Percentiles rank a stretch among this genome's conserved stretches.
Conservation (phyloP, 2,888 invertebrate genomes). For the Limnephilus auricula region DNA sequence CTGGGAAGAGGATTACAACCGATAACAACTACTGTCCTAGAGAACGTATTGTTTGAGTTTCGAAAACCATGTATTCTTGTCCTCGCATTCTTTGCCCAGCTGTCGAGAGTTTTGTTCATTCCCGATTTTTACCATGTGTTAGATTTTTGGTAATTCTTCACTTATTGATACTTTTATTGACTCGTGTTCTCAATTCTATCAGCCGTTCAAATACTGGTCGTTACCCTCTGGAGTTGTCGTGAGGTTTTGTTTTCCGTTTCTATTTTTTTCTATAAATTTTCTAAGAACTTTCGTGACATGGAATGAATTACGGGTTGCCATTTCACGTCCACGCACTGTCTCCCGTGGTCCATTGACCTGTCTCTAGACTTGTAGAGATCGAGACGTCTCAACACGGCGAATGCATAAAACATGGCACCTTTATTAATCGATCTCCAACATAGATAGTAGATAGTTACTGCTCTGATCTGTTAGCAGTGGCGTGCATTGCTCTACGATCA, state of each 20-base stretch:
- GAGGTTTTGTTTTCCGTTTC: not conserved
- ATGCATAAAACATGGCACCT: conserved; percentile 31
- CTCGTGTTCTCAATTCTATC: not conserved
- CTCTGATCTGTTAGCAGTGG: not conserved
- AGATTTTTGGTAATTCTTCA: not conserved
- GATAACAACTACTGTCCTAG: not conserved
- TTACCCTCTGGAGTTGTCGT: not conserved
- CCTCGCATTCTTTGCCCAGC: not conserved
- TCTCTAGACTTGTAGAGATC: not conserved
- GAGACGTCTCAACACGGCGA: not conserved
- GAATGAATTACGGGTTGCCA: not conserved
- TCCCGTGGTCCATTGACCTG: conserved; percentile 2
- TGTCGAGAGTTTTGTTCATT: not conserved
- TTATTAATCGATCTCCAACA: conserved; percentile 37
- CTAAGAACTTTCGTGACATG: not conserved
- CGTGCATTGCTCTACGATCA: too few relatives aligned
- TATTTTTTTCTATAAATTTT: not conserved
- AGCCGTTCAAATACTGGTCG: not conserved
- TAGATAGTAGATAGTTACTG: conserved; percentile 8
- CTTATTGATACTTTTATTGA: not conserved
- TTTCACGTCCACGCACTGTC: not conserved
- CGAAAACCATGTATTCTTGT: not conserved
- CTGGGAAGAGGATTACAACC: conserved; percentile 40
- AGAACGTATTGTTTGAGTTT: conserved; percentile 39
- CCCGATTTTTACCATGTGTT: not conserved